Evolutionary conservation across 2,113 vertebrate species (phyloP).

Genomic region (Lipophrys pholis): DNA sequence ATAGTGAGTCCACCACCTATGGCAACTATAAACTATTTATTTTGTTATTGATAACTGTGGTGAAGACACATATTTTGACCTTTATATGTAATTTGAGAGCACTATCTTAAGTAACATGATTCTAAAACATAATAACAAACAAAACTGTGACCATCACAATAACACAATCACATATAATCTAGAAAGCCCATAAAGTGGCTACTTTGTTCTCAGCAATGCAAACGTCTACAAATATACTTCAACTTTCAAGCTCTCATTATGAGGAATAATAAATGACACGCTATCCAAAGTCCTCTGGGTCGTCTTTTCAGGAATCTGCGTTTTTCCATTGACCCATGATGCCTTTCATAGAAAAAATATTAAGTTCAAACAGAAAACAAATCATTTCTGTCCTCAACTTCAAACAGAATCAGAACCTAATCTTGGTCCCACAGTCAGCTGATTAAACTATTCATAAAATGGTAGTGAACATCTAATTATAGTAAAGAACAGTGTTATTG

Average conservation of each 20-base stretch:
- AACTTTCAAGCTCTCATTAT: too few species aligned
- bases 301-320: constrained; percentile 26
- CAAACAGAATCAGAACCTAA: constrained; percentile 2
- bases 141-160: too few species aligned
- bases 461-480: constrained; percentile 26
- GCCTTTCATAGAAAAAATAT: too few species aligned
- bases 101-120: too few species aligned
- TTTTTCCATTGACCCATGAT: background rate
- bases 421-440: constrained; percentile 11
- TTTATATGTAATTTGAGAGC: too few species aligned
- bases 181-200: too few species aligned
- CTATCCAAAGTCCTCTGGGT: constrained; percentile 19
- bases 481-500: constrained; percentile 10
- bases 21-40: too few species aligned
- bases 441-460: constrained; percentile 10
- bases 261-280: constrained; percentile 24
- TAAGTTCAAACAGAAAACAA: constrained; percentile 15
- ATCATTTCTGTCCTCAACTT: background rate
- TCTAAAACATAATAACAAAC: too few species aligned
- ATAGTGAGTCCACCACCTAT: too few species aligned
- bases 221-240: constrained; percentile 10
- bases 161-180: too few species aligned
- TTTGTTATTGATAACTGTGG: too few species aligned
- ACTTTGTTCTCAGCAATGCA: background rate
- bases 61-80: too few species aligned